Evolutionary conservation across 1,140 invertebrate species (phyloP).

Genomic region (Drosophila ficusphila): DNA sequence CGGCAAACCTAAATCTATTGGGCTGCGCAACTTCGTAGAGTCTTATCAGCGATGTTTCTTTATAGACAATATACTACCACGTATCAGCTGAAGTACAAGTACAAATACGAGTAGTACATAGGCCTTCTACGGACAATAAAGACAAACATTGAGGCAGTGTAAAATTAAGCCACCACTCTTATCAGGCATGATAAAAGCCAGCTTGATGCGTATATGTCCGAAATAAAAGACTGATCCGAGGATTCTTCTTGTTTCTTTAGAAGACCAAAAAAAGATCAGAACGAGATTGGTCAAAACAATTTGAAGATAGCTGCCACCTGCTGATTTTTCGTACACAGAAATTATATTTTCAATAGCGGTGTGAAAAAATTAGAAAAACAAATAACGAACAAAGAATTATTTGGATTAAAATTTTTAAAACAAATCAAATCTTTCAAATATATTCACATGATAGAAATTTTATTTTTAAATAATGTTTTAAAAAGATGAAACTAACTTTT

Average conservation of each 20-base stretch:
- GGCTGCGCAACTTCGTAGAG: slow-evolving; percentile 54
- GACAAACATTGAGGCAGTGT: slow-evolving; percentile 24
- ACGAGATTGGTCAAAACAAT: neutral
- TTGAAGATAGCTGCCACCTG: slow-evolving; percentile 2
- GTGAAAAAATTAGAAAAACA: no score
- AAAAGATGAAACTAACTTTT: neutral
- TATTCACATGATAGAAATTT: no score
- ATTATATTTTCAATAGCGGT: neutral
- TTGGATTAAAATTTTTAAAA: no score
- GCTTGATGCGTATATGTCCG: slow-evolving; percentile 28
- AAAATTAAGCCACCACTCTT: slow-evolving; percentile 14
- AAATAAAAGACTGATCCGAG: slow-evolving; percentile 20
- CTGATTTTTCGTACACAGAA: neutral
- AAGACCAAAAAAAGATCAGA: neutral
- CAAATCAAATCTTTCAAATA: no score
- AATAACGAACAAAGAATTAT: no score
- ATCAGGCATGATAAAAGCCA: slow-evolving; percentile 45
- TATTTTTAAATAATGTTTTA: neutral
- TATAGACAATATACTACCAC: slow-evolving; percentile 37
- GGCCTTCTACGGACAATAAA: slow-evolving; percentile 29
- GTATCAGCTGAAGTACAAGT: slow-evolving; percentile 21
- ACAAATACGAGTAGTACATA: slow-evolving; percentile 12
- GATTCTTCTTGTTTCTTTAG: neutral
- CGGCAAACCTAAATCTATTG: slow-evolving; percentile 42
- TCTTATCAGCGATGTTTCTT: slow-evolving; percentile 60